Percentiles rank a stretch among this genome's conserved stretches.
phyloP scores from a whole-genome alignment of 2,888 invertebrate genomes.

The Diabrotica balteata region DNA sequence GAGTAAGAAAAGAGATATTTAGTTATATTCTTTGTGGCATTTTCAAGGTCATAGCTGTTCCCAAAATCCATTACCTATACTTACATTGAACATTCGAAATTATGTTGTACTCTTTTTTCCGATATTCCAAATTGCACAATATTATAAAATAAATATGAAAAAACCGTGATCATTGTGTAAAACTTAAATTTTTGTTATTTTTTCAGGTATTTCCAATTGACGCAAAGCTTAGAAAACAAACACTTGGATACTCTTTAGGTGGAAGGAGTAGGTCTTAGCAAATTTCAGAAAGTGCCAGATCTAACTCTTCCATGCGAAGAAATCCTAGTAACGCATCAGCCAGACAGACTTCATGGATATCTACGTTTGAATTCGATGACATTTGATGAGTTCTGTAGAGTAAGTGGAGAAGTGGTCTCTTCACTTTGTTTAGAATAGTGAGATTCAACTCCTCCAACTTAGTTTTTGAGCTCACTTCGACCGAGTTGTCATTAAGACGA shows the following conservation, averaged over 20 bases:
- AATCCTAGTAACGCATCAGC: conserved; percentile 17
- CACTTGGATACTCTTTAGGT: conserved; percentile 44
- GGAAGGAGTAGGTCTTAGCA: conserved; percentile 53
- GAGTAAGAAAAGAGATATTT: too few species aligned
- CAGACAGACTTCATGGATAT: not conserved
- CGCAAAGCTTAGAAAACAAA: not conserved
- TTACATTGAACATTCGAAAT: too few species aligned
- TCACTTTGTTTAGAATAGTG: conserved; percentile 57
- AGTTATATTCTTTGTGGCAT: too few species aligned
- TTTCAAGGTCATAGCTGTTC: too few species aligned
- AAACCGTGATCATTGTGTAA: too few species aligned
- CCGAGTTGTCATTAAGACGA: not conserved
- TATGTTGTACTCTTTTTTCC: too few species aligned
- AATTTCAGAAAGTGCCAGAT: conserved; percentile 48
- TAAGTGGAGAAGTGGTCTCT: conserved; percentile 61
- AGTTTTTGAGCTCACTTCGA: conserved; percentile 47
- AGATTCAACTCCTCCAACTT: conserved; percentile 61
- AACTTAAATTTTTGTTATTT: not conserved
- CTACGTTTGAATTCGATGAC: not conserved
- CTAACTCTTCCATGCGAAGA: conserved; percentile 55
- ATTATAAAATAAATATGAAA: too few species aligned
- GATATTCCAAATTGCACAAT: too few species aligned
- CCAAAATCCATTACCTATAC: too few species aligned
- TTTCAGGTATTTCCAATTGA: not conserved
- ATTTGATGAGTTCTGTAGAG: conserved; percentile 46